These are phyloP conservation scores for roundworm (Caenorhabditis elegans) DNA, from an alignment of 1,140 invertebrate species.

Conservation along the genomic window WBcel235 BX284602.5:8053001-8053500, in stretches of 20 bases:
- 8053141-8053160: background rate
- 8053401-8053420: background rate
- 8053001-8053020: background rate
- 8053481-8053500: background rate
- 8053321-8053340: background rate
- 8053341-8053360: background rate
- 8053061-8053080: background rate
- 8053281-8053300: background rate
- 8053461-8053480: background rate
- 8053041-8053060: background rate
- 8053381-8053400: background rate
- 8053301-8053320: background rate
- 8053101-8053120: background rate
- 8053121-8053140: background rate
- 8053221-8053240: background rate
- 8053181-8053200: background rate
- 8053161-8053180: constrained; percentile 7
- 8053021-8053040: background rate
- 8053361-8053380: background rate
- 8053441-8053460: background rate
- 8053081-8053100: background rate
- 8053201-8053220: background rate
- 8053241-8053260: background rate
- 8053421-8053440: background rate
- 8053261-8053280: background rate